A percentile compares a stretch with the other conserved stretches of the same genome.
phyloP scores from a whole-genome alignment of 2,797 vertebrate species.

The Onychomys arenicola region DNA sequence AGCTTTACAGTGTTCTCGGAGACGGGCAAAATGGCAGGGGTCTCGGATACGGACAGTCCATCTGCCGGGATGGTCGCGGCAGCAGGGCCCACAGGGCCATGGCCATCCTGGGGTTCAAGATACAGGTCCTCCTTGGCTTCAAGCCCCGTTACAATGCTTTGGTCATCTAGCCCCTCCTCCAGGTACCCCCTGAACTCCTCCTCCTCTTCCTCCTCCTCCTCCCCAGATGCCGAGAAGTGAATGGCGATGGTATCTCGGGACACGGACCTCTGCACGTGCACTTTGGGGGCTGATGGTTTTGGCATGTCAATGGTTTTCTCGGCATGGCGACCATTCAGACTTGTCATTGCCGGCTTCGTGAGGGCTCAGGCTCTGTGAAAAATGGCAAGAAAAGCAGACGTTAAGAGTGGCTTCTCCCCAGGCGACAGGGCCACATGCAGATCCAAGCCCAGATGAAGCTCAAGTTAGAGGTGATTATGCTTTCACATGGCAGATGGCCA shows the following conservation, averaged over 20 bases:
- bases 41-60: slow-evolving; percentile 82
- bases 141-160: slow-evolving; percentile 92
- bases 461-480: neutral
- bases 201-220: slow-evolving; percentile 97
- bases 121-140: slow-evolving; percentile 96
- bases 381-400: slow-evolving; percentile 57
- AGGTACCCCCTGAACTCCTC: slow-evolving; percentile 88
- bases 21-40: slow-evolving; percentile 79
- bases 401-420: slow-evolving; percentile 20
- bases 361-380: slow-evolving; percentile 89
- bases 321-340: slow-evolving; percentile 94
- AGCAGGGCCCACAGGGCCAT: slow-evolving; percentile 83
- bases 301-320: slow-evolving; percentile 91
- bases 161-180: slow-evolving; percentile 88
- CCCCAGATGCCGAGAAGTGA: slow-evolving; percentile 96
- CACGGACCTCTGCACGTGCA: slow-evolving; percentile 94
- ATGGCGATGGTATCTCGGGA: slow-evolving; percentile 96
- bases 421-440: neutral
- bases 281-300: slow-evolving; percentile 92
- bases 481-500: slow-evolving; percentile 53
- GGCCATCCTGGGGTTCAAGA: slow-evolving; percentile 88
- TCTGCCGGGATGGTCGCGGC: slow-evolving; percentile 83
- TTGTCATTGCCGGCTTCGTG: slow-evolving; percentile 94
- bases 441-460: neutral
- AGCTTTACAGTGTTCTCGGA: slow-evolving; percentile 85